Evolutionary conservation across 2,888 invertebrate genomes (phyloP).

Genomic region (Drosophila aldrichi): DNA sequence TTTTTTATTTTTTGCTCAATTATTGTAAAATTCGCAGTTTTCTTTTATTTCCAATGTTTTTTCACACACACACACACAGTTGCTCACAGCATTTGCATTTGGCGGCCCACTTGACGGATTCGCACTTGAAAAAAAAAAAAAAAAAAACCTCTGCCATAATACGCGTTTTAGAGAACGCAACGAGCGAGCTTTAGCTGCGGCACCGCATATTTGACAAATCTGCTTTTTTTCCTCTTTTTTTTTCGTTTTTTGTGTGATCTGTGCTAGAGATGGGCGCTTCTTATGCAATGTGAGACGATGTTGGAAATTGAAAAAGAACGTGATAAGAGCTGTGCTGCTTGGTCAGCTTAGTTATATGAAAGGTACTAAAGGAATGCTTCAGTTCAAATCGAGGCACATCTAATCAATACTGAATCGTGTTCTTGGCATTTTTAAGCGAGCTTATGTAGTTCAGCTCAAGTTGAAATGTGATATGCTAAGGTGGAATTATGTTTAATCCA

Average conservation of each 20-base stretch:
- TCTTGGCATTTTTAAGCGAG: too few species aligned
- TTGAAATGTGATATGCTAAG: too few species aligned
- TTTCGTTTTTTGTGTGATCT: conserved; percentile 37
- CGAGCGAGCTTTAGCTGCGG: conserved; percentile 8
- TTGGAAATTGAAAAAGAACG: neutral
- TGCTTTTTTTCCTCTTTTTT: neutral
- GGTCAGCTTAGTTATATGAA: too few species aligned
- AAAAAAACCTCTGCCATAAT: conserved; percentile 46
- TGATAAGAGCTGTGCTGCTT: too few species aligned
- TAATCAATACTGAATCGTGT: too few species aligned
- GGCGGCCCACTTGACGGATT: conserved; percentile 65
- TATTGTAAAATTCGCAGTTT: conserved; percentile 46
- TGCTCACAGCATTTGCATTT: conserved; percentile 65
- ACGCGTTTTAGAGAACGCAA: conserved; percentile 33
- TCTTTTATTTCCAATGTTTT: conserved; percentile 10
- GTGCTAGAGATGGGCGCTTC: conserved; percentile 9
- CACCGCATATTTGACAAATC: conserved; percentile 51
- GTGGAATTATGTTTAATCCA: too few species aligned
- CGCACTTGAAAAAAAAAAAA: conserved; percentile 55
- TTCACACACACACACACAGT: conserved; percentile 1
- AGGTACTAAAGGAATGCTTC: too few species aligned
- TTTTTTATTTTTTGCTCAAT: conserved; percentile 16
- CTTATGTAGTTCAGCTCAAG: too few species aligned
- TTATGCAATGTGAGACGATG: neutral
- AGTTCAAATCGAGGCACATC: too few species aligned